Evolutionary conservation across 2,113 vertebrate species (phyloP).

Genomic region (Bettongia penicillata): DNA sequence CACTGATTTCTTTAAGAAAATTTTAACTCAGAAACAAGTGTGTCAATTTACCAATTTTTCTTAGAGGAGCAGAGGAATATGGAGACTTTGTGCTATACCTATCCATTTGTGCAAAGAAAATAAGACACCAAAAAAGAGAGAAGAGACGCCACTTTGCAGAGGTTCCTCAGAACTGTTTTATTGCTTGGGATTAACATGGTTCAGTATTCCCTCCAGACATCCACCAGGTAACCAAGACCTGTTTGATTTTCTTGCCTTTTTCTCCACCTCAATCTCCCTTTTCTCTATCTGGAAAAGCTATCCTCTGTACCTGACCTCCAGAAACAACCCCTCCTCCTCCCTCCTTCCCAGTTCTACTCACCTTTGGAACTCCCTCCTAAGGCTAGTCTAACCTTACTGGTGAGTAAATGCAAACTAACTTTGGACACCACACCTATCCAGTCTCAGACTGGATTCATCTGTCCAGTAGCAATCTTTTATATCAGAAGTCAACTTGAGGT

Average conservation of each 20-base stretch:
- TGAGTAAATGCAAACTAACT: not conserved
- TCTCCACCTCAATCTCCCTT: not conserved
- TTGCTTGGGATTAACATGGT: not conserved
- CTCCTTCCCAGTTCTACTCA: not conserved
- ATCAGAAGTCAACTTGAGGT: not conserved
- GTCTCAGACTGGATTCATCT: not conserved
- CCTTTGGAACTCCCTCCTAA: not conserved
- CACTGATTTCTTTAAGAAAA: not conserved
- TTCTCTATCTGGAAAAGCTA: not conserved
- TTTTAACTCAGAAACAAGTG: not conserved
- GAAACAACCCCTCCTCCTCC: not conserved
- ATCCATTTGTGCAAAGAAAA: not conserved
- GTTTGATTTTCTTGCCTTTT: not conserved
- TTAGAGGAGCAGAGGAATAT: not conserved
- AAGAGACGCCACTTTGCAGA: not conserved
- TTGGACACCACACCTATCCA: not conserved
- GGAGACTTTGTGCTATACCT: not conserved
- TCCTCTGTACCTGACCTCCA: not conserved
- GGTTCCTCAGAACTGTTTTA: not conserved
- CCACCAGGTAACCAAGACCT: not conserved
- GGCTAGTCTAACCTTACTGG: not conserved
- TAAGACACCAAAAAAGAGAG: not conserved
- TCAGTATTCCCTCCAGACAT: not conserved
- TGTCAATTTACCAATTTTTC: not conserved
- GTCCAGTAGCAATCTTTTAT: not conserved